Evolutionary conservation across 2,797 vertebrate genomes (phyloP).

Genomic region (Pterois miles): DNA sequence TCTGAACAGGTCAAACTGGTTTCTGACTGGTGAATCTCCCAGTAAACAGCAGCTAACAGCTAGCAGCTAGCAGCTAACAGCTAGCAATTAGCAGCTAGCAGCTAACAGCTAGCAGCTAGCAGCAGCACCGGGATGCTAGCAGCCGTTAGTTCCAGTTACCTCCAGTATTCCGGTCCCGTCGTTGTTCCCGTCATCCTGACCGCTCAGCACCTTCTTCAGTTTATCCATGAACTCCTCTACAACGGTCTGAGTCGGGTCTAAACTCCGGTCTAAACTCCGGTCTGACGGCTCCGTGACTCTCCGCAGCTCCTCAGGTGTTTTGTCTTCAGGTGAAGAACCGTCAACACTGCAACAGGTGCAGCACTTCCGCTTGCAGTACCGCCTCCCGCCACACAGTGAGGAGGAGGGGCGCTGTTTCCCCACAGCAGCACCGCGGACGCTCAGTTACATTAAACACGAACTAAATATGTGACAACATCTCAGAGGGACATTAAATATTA

Average conservation of each 20-base stretch:
- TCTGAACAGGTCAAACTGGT: too few species aligned
- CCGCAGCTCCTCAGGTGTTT: background rate
- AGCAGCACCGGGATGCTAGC: background rate
- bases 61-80: background rate
- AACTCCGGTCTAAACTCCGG: accelerated
- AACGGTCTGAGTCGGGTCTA: accelerated
- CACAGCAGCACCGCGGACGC: too few species aligned
- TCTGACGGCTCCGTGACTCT: accelerated
- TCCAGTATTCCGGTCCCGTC: constrained; percentile 82
- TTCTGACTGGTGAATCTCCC: too few species aligned
- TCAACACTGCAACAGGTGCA: constrained; percentile 53
- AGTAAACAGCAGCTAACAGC: too few species aligned
- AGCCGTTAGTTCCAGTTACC: constrained; percentile 45
- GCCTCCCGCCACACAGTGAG: accelerated
- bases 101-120: constrained; percentile 27
- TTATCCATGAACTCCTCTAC: constrained; percentile 81
- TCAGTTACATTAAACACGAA: too few species aligned
- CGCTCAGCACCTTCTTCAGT: constrained; percentile 87
- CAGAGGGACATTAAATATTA: too few species aligned
- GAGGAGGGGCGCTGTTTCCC: constrained; percentile 45
- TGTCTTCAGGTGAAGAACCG: background rate
- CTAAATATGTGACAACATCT: too few species aligned
- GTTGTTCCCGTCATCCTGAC: constrained; percentile 78
- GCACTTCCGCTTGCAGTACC: constrained; percentile 63
- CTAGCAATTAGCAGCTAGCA: constrained; percentile 16